Conservation (phyloP, 2,888 invertebrate genomes). For the Xestobium rufovillosum region DNA sequence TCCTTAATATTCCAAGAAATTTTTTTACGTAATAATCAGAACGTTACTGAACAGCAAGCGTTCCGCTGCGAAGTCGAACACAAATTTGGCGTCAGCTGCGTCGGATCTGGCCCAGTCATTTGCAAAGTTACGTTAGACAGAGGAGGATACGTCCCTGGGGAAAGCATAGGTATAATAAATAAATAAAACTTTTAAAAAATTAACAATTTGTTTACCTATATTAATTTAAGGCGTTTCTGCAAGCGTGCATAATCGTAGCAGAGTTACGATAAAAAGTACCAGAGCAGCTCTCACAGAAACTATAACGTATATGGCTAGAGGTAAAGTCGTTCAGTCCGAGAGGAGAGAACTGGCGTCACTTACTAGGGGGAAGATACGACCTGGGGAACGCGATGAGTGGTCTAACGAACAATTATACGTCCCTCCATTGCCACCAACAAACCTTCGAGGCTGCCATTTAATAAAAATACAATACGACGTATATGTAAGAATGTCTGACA, state of each 20-base stretch:
- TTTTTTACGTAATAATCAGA: not conserved
- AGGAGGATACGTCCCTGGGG: slow-evolving; percentile 92
- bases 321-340: slow-evolving; percentile 80
- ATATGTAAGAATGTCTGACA: slow-evolving; percentile 57
- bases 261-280: slow-evolving; percentile 76
- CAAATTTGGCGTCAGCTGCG: slow-evolving; percentile 79
- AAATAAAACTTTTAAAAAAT: slow-evolving; percentile 1
- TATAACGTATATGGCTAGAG: slow-evolving; percentile 80
- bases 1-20: slow-evolving; percentile 27
- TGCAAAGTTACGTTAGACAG: slow-evolving; percentile 82
- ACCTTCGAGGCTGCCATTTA: slow-evolving; percentile 86
- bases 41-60: slow-evolving; percentile 80
- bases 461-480: slow-evolving; percentile 91
- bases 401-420: slow-evolving; percentile 83
- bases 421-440: slow-evolving; percentile 90
- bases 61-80: slow-evolving; percentile 89
- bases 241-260: slow-evolving; percentile 75
- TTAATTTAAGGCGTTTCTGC: slow-evolving; percentile 55
- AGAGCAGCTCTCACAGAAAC: slow-evolving; percentile 82
- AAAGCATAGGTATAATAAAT: slow-evolving; percentile 61
- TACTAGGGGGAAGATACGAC: slow-evolving; percentile 70
- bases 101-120: slow-evolving; percentile 78
- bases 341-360: slow-evolving; percentile 76
- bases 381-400: slow-evolving; percentile 79
- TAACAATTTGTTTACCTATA: slow-evolving; percentile 3